Evolutionary conservation across 2,888 invertebrate genomes (phyloP).

Genomic region (Smittia aterrima): DNA sequence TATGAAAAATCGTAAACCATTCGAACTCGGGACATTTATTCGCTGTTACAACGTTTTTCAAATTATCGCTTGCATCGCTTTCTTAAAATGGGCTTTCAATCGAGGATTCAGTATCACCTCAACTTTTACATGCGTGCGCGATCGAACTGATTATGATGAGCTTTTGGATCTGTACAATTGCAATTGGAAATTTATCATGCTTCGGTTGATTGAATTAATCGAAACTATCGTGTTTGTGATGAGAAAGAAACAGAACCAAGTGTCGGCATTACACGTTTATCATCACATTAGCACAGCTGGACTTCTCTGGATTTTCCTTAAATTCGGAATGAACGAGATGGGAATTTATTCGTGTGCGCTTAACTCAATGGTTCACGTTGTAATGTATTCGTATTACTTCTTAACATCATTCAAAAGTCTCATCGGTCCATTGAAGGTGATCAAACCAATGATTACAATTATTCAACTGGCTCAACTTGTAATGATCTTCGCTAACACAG

Average conservation of each 20-base stretch:
- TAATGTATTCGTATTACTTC: constrained; percentile 84
- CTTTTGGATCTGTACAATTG: not conserved
- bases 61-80: not conserved
- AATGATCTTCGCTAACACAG: not conserved
- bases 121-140: not conserved
- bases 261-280: constrained; percentile 11
- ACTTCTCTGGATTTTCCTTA: constrained; percentile 23
- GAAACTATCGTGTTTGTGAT: constrained; percentile 67
- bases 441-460: constrained; percentile 55
- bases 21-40: not conserved
- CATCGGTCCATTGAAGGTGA: constrained; percentile 58
- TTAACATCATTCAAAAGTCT: constrained; percentile 61
- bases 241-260: constrained; percentile 51
- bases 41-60: not conserved
- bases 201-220: constrained; percentile 62
- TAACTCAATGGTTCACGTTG: constrained; percentile 73
- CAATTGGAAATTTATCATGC: not conserved
- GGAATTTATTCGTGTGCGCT: constrained; percentile 48
- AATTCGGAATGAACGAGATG: constrained; percentile 8
- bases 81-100: not conserved
- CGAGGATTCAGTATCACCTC: not conserved
- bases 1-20: constrained; percentile 19
- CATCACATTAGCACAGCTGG: constrained; percentile 29
- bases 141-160: not conserved
- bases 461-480: constrained; percentile 17